Conservation (phyloP, 2,797 vertebrate genomes). For the Euphonia xanthogaster region DNA sequence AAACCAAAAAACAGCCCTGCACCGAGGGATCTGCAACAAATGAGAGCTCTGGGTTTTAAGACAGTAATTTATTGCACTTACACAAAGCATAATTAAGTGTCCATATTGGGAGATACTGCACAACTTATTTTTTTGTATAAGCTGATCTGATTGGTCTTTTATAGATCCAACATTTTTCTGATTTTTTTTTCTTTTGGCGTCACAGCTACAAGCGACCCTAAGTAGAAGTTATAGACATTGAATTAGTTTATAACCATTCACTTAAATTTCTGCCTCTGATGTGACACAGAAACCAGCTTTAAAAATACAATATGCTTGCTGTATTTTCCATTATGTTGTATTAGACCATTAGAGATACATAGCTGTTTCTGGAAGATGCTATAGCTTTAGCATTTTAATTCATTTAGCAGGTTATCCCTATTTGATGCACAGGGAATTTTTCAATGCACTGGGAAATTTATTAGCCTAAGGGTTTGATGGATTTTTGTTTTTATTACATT, state of each 20-base stretch:
- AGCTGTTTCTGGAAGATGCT: slow-evolving; percentile 15
- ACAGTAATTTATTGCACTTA: slow-evolving; percentile 33
- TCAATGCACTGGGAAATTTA: background rate
- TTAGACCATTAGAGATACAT: background rate
- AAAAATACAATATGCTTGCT: background rate
- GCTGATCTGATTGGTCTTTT: background rate
- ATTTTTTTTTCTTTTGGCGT: background rate
- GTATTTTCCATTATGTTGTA: slow-evolving; percentile 10
- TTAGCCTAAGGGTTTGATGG: background rate
- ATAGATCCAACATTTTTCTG: background rate
- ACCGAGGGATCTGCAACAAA: background rate
- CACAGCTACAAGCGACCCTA: background rate
- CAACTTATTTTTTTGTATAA: background rate
- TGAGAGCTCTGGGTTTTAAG: background rate
- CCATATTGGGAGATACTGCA: background rate
- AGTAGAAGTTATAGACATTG: background rate
- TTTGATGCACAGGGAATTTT: slow-evolving; percentile 18
- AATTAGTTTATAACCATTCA: slow-evolving; percentile 4
- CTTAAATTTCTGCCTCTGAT: slow-evolving; percentile 16
- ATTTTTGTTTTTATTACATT: background rate
- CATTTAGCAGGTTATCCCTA: slow-evolving; percentile 9
- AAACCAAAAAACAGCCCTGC: background rate
- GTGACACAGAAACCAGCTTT: background rate
- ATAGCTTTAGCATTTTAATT: slow-evolving; percentile 14
- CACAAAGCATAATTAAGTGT: slow-evolving; percentile 6